Evolutionary conservation across 2,113 vertebrate species (phyloP), one percentile per base, ranked within the genome.

Genomic region (Orycteropus afer): DNA sequence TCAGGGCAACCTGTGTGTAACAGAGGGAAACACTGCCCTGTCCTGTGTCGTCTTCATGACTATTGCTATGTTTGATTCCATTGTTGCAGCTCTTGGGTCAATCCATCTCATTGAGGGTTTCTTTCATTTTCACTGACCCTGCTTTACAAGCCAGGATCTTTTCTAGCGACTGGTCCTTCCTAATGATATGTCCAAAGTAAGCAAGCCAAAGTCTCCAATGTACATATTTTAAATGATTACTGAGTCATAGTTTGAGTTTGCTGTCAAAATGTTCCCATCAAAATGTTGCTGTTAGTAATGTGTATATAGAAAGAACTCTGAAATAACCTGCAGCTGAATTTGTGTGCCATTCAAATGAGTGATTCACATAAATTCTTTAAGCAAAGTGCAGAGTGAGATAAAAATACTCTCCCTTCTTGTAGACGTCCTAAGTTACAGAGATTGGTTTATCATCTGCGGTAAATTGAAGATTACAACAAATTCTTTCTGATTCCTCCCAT

Each of bases 401-500:
- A 61, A 47, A 84, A 55, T 12, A 83, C 67, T 92, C 23, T n/a
- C 84, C 77, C 69, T 69, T 95, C 42, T 87, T 87, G 27, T 53
- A 94, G 40, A 65, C 91, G 55, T 82, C 51, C 80, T 77, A 47
- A 87, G 63, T 0, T 0, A 2, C 80, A 8, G 47, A 25, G 17
- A 49, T 47, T 37, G 69, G 69, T 61, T 71, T 37, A n/a, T 51
- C 37, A 61, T 14, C 37, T 51, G 8, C 78, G 42, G 49, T 55
- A 84, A 15, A 74, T 37, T 53, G 69, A 84, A 74, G 29, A 89
- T 55, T 55, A 92, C 27, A 42, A 73, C 34, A 67, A 65, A 83
- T 78, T 93, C 42, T 84, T 76, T 81, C 65, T 57, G 82, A 34
- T 80, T 88, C 45, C 22, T 78, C 42, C 25, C 53, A 61, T 10